Evolutionary conservation across 1,140 invertebrate genomes (phyloP).

Genomic region (Mamestra configurata): DNA sequence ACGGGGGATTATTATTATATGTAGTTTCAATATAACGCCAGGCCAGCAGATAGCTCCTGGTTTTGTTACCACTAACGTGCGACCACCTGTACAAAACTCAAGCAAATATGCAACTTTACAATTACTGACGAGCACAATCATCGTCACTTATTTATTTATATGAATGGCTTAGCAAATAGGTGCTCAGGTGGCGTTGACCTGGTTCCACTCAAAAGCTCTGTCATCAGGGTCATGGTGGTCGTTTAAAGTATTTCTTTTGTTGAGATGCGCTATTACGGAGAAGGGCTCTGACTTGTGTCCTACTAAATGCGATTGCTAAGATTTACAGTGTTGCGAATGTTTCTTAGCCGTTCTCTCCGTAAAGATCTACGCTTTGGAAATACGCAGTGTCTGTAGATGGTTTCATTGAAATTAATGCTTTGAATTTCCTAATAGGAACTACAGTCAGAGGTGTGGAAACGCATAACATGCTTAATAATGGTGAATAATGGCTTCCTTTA

Average conservation of each 20-base stretch:
- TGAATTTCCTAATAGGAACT: not conserved
- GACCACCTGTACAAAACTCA: too few relatives aligned
- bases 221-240: constrained; percentile 4
- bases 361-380: too few relatives aligned
- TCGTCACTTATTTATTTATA: constrained; percentile 20
- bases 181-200: not conserved
- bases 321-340: not conserved
- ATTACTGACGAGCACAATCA: not conserved
- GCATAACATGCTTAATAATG: not conserved
- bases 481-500: constrained; percentile 9
- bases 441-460: not conserved
- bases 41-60: too few relatives aligned
- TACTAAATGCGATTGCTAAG: too few relatives aligned
- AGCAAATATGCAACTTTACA: too few relatives aligned
- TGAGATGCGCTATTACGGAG: not conserved
- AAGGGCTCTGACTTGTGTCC: not conserved
- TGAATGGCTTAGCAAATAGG: constrained; percentile 15
- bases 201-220: not conserved
- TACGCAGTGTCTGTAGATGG: too few relatives aligned
- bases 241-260: not conserved
- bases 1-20: too few relatives aligned
- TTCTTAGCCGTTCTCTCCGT: not conserved
- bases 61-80: too few relatives aligned
- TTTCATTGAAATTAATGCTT: too few relatives aligned
- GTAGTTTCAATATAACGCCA: too few relatives aligned